Evolutionary conservation across 64 coral and sea anemone species (phyloP), one percentile per base, ranked within the genome.

Genomic region (Pocillopora verrucosa): DNA sequence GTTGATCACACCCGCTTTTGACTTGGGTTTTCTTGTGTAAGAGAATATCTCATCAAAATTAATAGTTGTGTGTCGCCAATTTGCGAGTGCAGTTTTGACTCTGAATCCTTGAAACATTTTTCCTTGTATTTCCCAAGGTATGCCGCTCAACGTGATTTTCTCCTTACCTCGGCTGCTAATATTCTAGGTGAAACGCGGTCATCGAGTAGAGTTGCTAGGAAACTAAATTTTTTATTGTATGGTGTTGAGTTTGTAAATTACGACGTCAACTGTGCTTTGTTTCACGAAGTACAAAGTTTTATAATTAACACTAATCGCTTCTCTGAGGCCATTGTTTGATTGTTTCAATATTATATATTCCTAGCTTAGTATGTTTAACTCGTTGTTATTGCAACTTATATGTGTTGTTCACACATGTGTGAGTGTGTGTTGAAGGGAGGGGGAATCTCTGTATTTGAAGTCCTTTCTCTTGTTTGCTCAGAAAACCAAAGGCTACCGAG

Each of bases 41-140:
- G 76, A 79, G 76, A 79, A 79, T 79, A 37, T 79, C 22, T 79
- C 26, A 45, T 79, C 2, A 79, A 79, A 79, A 37, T 79, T 79
- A 45, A 79, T 36, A 25, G 76, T 79, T 79, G 25, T 79, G 76
- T 36, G 11, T 79, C 76, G 35, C 76, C 35, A 45, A 17, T 79
- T 79, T 79, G 11, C 76, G 10, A 79, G 76, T 79, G 76, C 76
- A 36, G 76, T 79, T 19, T 79, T 79, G 76, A 79, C 36, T 41
- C 36, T 79, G 76, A 79, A 79, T 79, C 35, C 10, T 10, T 79
- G 76, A 73, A n/a, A 73, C 19, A 73, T 19, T 73, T n/a, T n/a
- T 73, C 9, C 30, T 73, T 73, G 69, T n/a, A n/a, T n/a, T n/a
- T n/a, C n/a, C n/a, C n/a, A n/a, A n/a, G n/a, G n/a, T n/a, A n/a